Conservation (phyloP, 2,888 invertebrate genomes). For the Drosophila hamatofila region DNA sequence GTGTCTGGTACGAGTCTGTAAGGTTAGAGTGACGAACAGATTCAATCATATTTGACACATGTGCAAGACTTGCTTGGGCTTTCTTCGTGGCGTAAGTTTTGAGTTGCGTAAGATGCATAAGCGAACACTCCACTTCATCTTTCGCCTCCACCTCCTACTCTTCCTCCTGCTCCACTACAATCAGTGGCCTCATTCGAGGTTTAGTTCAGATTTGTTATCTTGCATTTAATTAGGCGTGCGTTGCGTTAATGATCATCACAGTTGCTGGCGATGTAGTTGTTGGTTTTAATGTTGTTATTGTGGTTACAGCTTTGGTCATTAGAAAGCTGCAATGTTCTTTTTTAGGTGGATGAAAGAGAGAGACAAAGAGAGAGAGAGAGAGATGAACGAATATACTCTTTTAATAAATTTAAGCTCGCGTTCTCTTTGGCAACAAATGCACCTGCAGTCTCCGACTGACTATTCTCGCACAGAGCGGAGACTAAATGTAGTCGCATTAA, state of each 20-base stretch:
- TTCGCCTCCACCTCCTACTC: no score
- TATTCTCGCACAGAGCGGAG: conserved; percentile 22
- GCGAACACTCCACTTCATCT: conserved; percentile 5
- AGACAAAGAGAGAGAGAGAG: conserved; percentile 2
- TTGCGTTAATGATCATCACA: conserved; percentile 55
- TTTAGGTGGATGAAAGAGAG: conserved; percentile 12
- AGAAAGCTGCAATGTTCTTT: conserved; percentile 68
- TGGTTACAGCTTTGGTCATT: conserved; percentile 64
- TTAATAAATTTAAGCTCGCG: conserved; percentile 14
- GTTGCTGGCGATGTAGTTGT: conserved; percentile 15
- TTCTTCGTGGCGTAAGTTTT: conserved; percentile 57
- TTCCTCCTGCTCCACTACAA: conserved; percentile 37
- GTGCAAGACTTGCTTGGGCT: conserved; percentile 42
- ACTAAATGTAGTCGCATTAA: conserved; percentile 58
- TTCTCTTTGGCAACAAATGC: conserved; percentile 52
- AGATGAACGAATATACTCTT: neutral
- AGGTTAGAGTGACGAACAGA: conserved; percentile 35
- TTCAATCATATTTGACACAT: conserved; percentile 58
- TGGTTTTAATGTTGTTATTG: conserved; percentile 22
- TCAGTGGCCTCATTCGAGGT: conserved; percentile 64
- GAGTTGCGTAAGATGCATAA: conserved; percentile 51
- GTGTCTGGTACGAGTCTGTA: conserved; percentile 1
- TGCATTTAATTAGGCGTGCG: conserved; percentile 69
- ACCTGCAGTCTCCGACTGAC: conserved; percentile 60
- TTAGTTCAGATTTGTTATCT: conserved; percentile 60